Evolutionary conservation across 1,140 invertebrate genomes (phyloP).

Genomic region (Cryptotermes secundus): DNA sequence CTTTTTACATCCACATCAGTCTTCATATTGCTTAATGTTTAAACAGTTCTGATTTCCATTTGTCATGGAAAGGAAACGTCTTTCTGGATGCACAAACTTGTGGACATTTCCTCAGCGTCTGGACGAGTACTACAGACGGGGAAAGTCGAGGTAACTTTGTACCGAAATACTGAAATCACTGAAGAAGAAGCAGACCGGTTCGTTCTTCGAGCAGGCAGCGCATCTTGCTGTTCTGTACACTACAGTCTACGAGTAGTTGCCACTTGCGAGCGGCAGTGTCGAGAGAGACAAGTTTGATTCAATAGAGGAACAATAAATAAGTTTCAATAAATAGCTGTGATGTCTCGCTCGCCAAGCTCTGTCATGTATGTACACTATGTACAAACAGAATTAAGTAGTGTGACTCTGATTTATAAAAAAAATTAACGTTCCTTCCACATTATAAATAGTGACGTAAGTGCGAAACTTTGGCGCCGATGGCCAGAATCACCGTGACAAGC

Average conservation of each 20-base stretch:
- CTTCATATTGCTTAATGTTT: background rate
- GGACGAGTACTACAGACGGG: background rate
- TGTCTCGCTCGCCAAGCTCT: background rate
- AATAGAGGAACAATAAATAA: background rate
- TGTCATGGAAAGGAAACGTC: no score
- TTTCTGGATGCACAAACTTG: no score
- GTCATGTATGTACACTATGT: background rate
- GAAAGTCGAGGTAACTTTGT: constrained; percentile 17
- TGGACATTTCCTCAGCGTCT: background rate
- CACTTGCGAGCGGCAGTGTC: background rate
- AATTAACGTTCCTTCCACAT: background rate
- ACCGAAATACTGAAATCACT: background rate
- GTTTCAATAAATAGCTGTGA: constrained; percentile 5
- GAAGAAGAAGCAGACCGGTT: background rate
- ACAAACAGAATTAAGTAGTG: background rate
- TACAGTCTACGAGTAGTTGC: background rate
- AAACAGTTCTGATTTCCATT: background rate
- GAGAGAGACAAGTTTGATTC: background rate
- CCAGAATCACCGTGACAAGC: background rate
- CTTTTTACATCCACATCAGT: background rate
- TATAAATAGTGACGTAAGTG: constrained; percentile 5
- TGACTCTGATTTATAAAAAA: background rate
- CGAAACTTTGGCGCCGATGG: background rate
- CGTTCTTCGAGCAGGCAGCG: background rate
- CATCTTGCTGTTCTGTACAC: background rate